phyloP scores from a whole-genome alignment of 2,113 vertebrate genomes.

The Calypte anna region DNA sequence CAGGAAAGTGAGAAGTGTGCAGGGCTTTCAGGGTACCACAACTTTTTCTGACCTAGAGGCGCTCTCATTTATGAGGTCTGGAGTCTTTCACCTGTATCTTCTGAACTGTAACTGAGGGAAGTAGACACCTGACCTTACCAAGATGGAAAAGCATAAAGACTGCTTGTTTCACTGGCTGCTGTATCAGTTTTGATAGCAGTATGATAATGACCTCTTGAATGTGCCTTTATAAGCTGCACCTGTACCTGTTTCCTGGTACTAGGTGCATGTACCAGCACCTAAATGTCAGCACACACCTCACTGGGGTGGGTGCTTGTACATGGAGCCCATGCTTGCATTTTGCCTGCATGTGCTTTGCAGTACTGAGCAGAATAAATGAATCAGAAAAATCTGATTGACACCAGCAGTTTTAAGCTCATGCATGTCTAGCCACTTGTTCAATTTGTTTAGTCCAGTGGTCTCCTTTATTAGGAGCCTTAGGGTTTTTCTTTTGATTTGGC shows the following conservation, averaged over 20 bases:
- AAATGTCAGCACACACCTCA: fast-evolving
- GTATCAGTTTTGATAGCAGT: not conserved
- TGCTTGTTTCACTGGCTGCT: not conserved
- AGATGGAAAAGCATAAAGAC: not conserved
- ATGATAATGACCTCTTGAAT: not conserved
- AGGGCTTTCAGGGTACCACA: not conserved
- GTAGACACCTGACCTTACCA: not conserved
- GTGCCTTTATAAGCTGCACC: not conserved
- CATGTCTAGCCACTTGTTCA: constrained; percentile 58
- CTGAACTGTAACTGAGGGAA: not conserved
- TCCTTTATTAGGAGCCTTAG: constrained; percentile 71
- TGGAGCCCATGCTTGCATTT: fast-evolving
- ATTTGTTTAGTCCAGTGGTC: constrained; percentile 71
- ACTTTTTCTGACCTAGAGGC: not conserved
- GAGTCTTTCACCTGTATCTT: not conserved
- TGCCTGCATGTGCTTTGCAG: not conserved
- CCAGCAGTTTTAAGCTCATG: constrained; percentile 33
- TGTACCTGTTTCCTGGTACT: not conserved
- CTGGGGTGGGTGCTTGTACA: not conserved
- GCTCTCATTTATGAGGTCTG: not conserved
- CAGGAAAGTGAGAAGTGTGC: not conserved
- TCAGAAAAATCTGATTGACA: constrained; percentile 46
- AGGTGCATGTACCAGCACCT: not conserved
- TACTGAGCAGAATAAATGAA: not conserved
- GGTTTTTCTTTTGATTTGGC: constrained; percentile 72